A percentile compares a stretch with the other conserved stretches of the same genome.
Evolutionary conservation across 64 coral and sea anemone genomes (phyloP).

Genomic region (Stichodactyla helianthus): DNA sequence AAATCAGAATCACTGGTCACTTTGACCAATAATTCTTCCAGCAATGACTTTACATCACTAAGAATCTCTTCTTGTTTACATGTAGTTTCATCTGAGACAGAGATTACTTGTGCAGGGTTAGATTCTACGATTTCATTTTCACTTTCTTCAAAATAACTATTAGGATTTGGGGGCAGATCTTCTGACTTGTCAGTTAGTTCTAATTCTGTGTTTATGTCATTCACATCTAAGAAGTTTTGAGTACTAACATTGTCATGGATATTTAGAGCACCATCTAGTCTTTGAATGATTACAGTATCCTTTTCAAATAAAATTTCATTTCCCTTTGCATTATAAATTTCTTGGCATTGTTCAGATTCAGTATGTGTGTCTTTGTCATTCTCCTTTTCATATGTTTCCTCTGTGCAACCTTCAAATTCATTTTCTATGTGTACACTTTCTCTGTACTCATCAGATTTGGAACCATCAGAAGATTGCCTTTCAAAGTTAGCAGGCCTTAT

Average conservation of each 20-base stretch:
- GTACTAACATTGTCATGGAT: too few species aligned
- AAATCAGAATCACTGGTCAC: background rate
- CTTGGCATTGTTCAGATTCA: background rate
- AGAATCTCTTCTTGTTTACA: background rate
- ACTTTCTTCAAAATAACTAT: background rate
- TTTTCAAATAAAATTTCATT: background rate
- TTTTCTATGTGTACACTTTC: background rate
- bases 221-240: background rate
- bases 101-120: background rate
- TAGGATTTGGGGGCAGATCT: background rate
- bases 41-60: background rate
- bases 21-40: background rate
- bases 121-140: background rate
- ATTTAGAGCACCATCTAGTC: too few species aligned
- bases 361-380: background rate
- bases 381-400: background rate
- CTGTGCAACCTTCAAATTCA: background rate
- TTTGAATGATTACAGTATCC: background rate
- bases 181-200: background rate
- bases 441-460: conserved; percentile 27
- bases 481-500: conserved; percentile 11
- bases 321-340: background rate
- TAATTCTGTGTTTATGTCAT: background rate
- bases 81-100: background rate
- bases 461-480: conserved; percentile 7